Evolutionary conservation across 2,888 invertebrate genomes (phyloP).

Genomic region (Sycophila texana): DNA sequence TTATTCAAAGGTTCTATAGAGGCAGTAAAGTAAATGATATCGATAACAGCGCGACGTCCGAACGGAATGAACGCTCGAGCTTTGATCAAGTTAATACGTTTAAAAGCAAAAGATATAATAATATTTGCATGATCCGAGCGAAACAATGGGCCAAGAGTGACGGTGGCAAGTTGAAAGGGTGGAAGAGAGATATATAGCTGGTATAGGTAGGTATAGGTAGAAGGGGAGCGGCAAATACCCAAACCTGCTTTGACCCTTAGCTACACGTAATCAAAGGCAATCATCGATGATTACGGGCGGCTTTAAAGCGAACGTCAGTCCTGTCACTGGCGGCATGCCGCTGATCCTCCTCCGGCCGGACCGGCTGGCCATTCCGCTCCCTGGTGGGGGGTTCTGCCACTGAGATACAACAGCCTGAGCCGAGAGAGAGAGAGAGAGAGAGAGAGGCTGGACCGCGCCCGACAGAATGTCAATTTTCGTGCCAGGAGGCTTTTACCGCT

Average conservation of each 20-base stretch:
- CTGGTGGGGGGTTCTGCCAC: slow-evolving; percentile 11
- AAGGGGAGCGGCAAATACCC: slow-evolving; percentile 65
- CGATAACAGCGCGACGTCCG: too few species aligned
- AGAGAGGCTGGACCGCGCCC: slow-evolving; percentile 27
- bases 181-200: too few species aligned
- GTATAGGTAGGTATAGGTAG: too few species aligned
- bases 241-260: slow-evolving; percentile 67
- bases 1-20: too few species aligned
- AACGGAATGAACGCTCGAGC: too few species aligned
- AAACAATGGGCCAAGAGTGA: too few species aligned
- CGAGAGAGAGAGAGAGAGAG: background rate
- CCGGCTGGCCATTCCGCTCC: too few species aligned
- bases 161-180: too few species aligned
- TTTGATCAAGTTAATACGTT: too few species aligned
- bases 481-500: slow-evolving; percentile 65
- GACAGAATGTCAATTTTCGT: slow-evolving; percentile 69
- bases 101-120: too few species aligned
- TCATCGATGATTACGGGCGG: slow-evolving; percentile 70
- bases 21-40: too few species aligned
- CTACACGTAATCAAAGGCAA: slow-evolving; percentile 70
- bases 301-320: slow-evolving; percentile 65
- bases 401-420: background rate
- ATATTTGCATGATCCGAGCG: too few species aligned
- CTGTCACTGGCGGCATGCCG: slow-evolving; percentile 58
- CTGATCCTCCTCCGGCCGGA: slow-evolving; percentile 16